These are phyloP conservation scores for Catagonus wagneri DNA, from an alignment of 2,113 vertebrate species.

Conservation along the genomic window DNA sequence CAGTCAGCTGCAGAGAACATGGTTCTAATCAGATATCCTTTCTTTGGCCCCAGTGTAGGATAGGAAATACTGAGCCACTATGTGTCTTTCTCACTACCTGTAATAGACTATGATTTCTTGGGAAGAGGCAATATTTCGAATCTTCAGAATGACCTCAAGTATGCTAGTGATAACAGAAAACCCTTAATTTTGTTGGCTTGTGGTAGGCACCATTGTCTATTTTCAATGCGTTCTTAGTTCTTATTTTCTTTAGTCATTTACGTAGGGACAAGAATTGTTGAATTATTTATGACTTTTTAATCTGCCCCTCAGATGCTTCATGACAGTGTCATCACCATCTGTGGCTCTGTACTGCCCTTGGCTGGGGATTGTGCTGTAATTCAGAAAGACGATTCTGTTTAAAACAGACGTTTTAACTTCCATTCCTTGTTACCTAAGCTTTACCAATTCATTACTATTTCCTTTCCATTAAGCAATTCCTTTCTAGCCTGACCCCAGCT, in stretches of 20 bases:
- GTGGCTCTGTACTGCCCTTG: rapidly evolving
- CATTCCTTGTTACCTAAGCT: background rate
- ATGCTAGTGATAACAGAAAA: background rate
- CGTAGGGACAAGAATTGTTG: background rate
- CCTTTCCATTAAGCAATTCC: background rate
- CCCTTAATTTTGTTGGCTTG: background rate
- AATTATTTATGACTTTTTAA: background rate
- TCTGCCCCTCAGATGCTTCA: background rate
- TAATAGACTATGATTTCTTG: background rate
- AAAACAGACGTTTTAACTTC: background rate
- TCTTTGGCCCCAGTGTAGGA: background rate
- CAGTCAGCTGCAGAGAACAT: background rate
- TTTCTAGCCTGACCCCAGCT: background rate
- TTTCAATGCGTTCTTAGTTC: background rate
- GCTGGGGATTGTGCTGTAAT: background rate
- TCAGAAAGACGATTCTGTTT: background rate
- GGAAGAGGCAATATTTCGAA: background rate
- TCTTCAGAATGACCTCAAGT: background rate
- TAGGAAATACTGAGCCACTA: background rate
- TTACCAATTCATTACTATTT: no score
- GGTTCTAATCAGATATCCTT: background rate
- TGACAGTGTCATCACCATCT: background rate
- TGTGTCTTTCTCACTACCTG: background rate
- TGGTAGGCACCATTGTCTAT: background rate
- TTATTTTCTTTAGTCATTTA: background rate